Percentiles rank a stretch among this genome's conserved stretches.
phyloP scores from a whole-genome alignment of 2,888 invertebrate species.

The Ctena decussata region DNA sequence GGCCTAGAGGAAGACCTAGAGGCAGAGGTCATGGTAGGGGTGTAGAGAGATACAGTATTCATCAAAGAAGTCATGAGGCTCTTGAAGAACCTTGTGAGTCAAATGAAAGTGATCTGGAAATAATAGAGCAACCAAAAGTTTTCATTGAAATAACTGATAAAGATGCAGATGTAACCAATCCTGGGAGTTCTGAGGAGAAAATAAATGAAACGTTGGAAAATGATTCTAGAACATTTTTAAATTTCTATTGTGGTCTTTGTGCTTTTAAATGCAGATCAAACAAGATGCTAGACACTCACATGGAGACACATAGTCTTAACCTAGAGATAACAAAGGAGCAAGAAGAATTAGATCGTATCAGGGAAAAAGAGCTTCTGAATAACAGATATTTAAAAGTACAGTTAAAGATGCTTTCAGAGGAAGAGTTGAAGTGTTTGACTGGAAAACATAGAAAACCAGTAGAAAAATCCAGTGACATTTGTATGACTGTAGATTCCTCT shows the following conservation, averaged over 20 bases:
- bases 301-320: not conserved
- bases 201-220: not conserved
- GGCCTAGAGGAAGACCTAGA: not conserved
- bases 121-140: constrained; percentile 8
- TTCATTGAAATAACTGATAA: constrained; percentile 22
- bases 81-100: not conserved
- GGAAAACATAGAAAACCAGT: no score
- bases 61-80: not conserved
- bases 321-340: not conserved
- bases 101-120: constrained; percentile 12
- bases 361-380: not conserved
- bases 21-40: not conserved
- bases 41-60: not conserved
- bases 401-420: not conserved
- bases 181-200: not conserved
- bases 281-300: not conserved
- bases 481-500: no score
- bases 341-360: not conserved
- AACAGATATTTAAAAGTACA: not conserved
- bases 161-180: not conserved
- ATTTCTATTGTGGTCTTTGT: not conserved
- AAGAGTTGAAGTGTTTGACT: no score
- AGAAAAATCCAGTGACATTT: no score
- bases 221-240: not conserved
- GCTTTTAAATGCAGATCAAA: not conserved